Evolutionary conservation across 2,888 invertebrate species (phyloP), one percentile per base, ranked within the genome.

Genomic region (Dichetophora obliterata): DNA sequence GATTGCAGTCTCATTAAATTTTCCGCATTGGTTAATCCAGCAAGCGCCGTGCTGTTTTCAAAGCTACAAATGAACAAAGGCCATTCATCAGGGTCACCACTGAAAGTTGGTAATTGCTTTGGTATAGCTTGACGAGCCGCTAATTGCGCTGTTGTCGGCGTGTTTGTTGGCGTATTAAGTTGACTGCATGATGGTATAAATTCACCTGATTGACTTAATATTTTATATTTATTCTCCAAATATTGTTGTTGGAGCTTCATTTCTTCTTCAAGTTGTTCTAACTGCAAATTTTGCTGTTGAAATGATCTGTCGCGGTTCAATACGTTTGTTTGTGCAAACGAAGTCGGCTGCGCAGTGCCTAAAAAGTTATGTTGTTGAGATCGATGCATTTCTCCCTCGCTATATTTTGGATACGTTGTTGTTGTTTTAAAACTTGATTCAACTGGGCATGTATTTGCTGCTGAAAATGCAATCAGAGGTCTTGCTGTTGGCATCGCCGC

Each of bases 51-150:
- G 34, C 76, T 75, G 24, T 75, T 79, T 54, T 73, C 72, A 69
- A 71, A 78, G 65, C 75, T 72, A 22, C 70, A 70, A 34, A 78
- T 70, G 22, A 78, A 75, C 14, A 77, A n/a, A 0, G 76, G 78
- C 74, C 78, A 74, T 27, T 78, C 75, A 0, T 79, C 72, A 3
- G 77, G 73, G 27, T 78, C 72, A n/a, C 78, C 77, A 9, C 63
- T 37, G 5, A 79, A 79, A 4, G 31, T 3, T 24, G 77, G 75
- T n/a, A 78, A 31, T 63, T 79, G 77, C 22, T 66, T 77, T 16
- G 77, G n/a, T n/a, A n/a, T n/a, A n/a, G n/a, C n/a, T n/a, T n/a
- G n/a, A n/a, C n/a, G n/a, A n/a, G n/a, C n/a, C n/a, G n/a, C n/a
- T n/a, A n/a, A n/a, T n/a, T n/a, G n/a, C n/a, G n/a, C n/a, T n/a